Evolutionary conservation across 2,888 invertebrate genomes (phyloP).

Genomic region (Oxytorus armatus): DNA sequence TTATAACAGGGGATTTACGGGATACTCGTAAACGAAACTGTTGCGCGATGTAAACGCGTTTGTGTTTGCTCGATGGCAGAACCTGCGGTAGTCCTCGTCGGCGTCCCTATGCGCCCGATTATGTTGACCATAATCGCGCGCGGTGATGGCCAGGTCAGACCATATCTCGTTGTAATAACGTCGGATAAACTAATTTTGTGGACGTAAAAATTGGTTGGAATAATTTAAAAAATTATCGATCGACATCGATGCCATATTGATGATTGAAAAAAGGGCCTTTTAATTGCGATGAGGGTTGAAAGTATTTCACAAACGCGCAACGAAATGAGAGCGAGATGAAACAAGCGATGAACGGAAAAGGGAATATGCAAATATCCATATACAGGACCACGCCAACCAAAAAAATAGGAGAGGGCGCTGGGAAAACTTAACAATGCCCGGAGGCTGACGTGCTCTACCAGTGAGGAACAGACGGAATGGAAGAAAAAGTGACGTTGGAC

Average conservation of each 20-base stretch:
- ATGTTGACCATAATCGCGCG: slow-evolving; percentile 38
- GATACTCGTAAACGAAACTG: slow-evolving; percentile 61
- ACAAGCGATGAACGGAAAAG: background rate
- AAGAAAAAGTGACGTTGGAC: slow-evolving; percentile 33
- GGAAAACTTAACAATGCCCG: slow-evolving; percentile 79
- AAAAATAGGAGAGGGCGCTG: slow-evolving; percentile 22
- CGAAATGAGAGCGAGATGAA: background rate
- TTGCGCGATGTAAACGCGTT: slow-evolving; percentile 41
- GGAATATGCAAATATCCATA: slow-evolving; percentile 19
- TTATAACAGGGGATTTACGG: slow-evolving; percentile 60
- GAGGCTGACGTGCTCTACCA: slow-evolving; percentile 69
- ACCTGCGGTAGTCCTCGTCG: slow-evolving; percentile 10
- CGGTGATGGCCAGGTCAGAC: background rate
- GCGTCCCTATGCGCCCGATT: background rate
- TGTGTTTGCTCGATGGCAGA: slow-evolving; percentile 23
- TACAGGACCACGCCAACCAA: background rate
- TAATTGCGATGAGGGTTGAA: no score
- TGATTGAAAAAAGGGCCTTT: no score
- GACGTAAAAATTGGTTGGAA: slow-evolving; percentile 4
- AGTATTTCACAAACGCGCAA: no score
- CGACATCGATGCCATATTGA: no score
- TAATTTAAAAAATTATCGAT: no score
- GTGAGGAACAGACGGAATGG: slow-evolving; percentile 58
- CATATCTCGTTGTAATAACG: slow-evolving; percentile 13
- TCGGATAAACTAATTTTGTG: slow-evolving; percentile 27